Evolutionary conservation across 2,888 invertebrate species (phyloP), one percentile per base, ranked within the genome.

Genomic region (Punctoribates punctum): DNA sequence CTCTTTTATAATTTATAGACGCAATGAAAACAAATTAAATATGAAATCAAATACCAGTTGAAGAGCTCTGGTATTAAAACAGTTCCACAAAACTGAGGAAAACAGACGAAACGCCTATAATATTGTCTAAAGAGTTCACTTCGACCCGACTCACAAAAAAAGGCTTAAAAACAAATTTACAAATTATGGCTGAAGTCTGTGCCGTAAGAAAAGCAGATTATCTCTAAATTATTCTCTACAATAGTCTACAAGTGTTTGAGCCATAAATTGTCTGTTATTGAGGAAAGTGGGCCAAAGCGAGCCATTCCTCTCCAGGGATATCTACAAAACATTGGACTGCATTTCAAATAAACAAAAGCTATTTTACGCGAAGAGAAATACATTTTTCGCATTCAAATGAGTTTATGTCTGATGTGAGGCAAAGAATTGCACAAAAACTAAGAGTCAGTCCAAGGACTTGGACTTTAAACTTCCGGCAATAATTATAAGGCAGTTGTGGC

Each of bases 391-490:
- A 34, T 27, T 65, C 29, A 34, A 65, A 15, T 65, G 65, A 60
- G 60, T 60, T 15, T 15, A 60, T 27, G 42, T 34, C 38, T 70
- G 42, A 34, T 46, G 20, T 38, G 34, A 42, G 38, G 38, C 20
- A 42, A 70, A 42, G 70, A 34, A 42, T 20, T 42, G 15, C 23
- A 13, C 23, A 70, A 70, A 70, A 70, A 42, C 11, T 42, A 23
- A 70, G 11, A n/a, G 17, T 20, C 5, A 23, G n/a, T 42, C 27
- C 29, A 13, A 70, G 42, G 17, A 38, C 42, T 42, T 70, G 70
- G 70, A 70, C 70, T 70, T 70, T 70, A 15, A 42, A 70, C 70
- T 70, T 70, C 70, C 70, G 70, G 70, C 42, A 70, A 70, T 70
- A 70, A 70, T 70, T 38, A 70, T 65, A 65, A 17, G 65, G 65